A percentile compares a stretch with the other conserved stretches of the same genome.
These are phyloP conservation scores for Augochlorella aurata DNA, from an alignment of 2,888 invertebrate species.

Conservation along the genomic window DNA sequence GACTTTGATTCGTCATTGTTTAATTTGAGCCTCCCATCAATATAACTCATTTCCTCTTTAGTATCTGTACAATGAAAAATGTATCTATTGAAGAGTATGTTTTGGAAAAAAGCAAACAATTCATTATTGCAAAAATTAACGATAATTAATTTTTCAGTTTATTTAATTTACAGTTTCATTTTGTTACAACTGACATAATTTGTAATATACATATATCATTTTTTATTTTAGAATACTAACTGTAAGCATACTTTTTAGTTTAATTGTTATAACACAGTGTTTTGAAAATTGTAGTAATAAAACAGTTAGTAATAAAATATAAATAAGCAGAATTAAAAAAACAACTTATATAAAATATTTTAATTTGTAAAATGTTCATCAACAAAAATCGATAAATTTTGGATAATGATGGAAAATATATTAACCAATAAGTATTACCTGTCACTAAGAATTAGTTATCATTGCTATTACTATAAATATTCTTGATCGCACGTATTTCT, in stretches of 20 bases:
- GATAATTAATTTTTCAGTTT: background rate
- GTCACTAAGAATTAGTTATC: slow-evolving; percentile 3
- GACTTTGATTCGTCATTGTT: slow-evolving; percentile 58
- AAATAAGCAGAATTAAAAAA: background rate
- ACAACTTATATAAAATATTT: background rate
- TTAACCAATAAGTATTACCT: background rate
- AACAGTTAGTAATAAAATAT: background rate
- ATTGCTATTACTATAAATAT: background rate
- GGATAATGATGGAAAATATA: background rate
- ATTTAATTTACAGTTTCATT: background rate
- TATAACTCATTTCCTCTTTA: slow-evolving; percentile 57
- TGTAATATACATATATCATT: background rate
- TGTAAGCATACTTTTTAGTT: background rate
- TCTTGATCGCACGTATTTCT: background rate
- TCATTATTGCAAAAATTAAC: background rate
- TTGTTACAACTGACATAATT: background rate
- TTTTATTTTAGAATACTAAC: background rate
- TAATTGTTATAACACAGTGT: background rate
- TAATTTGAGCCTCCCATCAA: slow-evolving; percentile 41
- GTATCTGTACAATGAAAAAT: slow-evolving; percentile 59
- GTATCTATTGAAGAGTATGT: background rate
- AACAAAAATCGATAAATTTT: background rate
- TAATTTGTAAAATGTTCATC: background rate
- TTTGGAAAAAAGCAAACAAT: background rate
- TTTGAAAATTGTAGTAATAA: background rate